Base-by-base conservation (phyloP, 92 coral and sea anemone genomes). In the Phenganax stokvisi region DNA sequence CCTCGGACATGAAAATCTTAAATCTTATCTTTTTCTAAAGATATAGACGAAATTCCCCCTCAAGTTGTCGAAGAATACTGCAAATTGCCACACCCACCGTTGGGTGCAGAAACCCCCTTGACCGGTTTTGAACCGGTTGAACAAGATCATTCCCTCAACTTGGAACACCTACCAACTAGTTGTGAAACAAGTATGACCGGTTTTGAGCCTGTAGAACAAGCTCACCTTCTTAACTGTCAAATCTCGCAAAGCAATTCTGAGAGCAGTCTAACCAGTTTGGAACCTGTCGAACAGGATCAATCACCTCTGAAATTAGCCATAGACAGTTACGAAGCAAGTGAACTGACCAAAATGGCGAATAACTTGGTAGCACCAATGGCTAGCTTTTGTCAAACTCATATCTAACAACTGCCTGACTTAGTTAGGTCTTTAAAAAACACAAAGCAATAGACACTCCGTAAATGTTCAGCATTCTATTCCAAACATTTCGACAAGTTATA, bases 321-420 rank as follows among this genome's bases (percentile, higher is more conserved):
- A 7, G 64, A 75, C 16, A 75, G 51, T 30, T 75, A 55, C 2
- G 8, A 56, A 57, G 7, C 80, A 54, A 75, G 51, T 8, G 80
- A 75, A 75, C 64, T 75, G 13, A 55, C 17, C 65, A n/a, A 30
- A 29, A 55, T 75, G 80, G 80, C 80, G 11, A 28, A 73, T 11
- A 12, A 1, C 6, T 54, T 73, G 11, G 77, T 9, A 0, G 13
- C n/a, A 7, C 44, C 52, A 12, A 8, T 56, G 0, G 30, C 47
- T 37, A 37, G 54, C 30, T 25, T 73, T 54, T n/a, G 44, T 7
- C 9, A 54, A 17, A 16, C 52, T 56, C 80, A 30, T 56, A 56
- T 68, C 53, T 68, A 68, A n/a, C n/a, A 7, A 59, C 12, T 59
- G 17, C 17, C 17, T 59, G 17, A 27, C 66, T 60, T 60, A 60